These are phyloP conservation scores for Nannoperca australis DNA, from an alignment of 2,797 vertebrate species.

Conservation along the genomic window DNA sequence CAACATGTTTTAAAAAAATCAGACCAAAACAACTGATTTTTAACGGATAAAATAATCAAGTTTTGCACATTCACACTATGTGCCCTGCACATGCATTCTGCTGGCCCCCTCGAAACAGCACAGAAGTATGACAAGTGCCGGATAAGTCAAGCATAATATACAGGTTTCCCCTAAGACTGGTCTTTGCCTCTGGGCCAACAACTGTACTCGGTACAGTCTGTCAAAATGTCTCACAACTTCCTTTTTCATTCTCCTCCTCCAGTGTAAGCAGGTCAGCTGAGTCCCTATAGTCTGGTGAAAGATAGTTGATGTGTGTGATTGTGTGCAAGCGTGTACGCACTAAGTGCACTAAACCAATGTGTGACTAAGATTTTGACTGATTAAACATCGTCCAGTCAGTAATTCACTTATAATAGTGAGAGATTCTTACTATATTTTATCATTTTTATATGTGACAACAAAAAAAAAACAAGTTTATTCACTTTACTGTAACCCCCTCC, in stretches of 20 bases:
- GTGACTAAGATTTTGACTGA: not conserved
- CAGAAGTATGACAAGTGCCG: conserved; percentile 40
- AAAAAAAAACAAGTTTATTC: not conserved
- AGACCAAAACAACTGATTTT: conserved; percentile 34
- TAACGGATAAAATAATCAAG: conserved; percentile 55
- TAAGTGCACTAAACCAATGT: conserved; percentile 2
- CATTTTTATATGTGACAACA: not conserved
- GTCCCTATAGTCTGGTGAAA: conserved; percentile 16
- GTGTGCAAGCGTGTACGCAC: not conserved
- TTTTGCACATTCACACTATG: conserved; percentile 74
- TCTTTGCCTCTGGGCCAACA: conserved; percentile 13
- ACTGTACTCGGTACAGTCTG: conserved; percentile 43
- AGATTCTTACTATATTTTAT: conserved; percentile 8
- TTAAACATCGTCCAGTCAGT: conserved; percentile 3
- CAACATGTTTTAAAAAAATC: conserved; percentile 30
- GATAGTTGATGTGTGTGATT: not conserved
- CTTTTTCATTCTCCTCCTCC: conserved; percentile 20
- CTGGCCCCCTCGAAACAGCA: conserved; percentile 79
- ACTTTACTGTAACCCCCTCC: not conserved
- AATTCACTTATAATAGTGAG: not conserved
- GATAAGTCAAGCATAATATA: conserved; percentile 58
- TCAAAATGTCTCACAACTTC: conserved; percentile 15
- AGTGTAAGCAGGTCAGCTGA: conserved; percentile 6
- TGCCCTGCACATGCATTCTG: conserved; percentile 78
- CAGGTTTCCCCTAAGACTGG: conserved; percentile 33